A percentile compares a stretch with the other conserved stretches of the same genome.
Conservation (phyloP, 2,888 invertebrate species). For the Acanthoscelides obtectus region DNA sequence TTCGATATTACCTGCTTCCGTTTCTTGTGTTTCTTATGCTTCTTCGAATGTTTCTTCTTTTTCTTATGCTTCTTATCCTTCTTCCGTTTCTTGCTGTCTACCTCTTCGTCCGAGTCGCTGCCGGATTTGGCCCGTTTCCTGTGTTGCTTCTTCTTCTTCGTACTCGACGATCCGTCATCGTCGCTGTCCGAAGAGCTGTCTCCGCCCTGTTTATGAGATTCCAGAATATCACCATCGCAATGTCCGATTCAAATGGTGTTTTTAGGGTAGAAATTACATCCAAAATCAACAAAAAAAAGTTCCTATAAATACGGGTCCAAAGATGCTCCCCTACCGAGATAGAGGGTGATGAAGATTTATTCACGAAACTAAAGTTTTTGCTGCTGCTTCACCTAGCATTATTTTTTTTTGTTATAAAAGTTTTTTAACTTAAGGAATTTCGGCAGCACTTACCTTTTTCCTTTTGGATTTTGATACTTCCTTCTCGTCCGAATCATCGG, state of each 20-base stretch:
- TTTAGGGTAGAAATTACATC: too few relatives aligned
- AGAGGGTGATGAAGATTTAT: too few relatives aligned
- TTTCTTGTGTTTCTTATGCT: conserved; percentile 78
- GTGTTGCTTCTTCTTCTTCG: conserved; percentile 49
- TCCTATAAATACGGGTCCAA: too few relatives aligned
- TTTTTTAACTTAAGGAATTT: too few relatives aligned
- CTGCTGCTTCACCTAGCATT: too few relatives aligned
- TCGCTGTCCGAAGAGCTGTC: conserved; percentile 49
- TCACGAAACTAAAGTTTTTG: too few relatives aligned
- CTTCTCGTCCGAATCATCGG: conserved; percentile 43
- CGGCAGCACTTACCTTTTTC: conserved; percentile 15
- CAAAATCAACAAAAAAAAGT: too few relatives aligned
- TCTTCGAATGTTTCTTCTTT: conserved; percentile 73
- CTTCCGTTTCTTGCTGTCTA: conserved; percentile 53
- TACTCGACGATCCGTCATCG: conserved; percentile 47
- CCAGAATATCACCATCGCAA: too few relatives aligned
- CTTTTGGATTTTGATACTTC: conserved; percentile 39
- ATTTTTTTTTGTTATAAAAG: too few relatives aligned
- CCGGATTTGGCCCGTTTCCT: conserved; percentile 51
- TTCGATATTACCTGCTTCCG: conserved; percentile 52
- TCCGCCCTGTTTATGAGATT: too few relatives aligned
- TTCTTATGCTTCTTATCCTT: conserved; percentile 81
- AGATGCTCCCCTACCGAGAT: too few relatives aligned
- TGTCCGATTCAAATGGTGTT: too few relatives aligned
- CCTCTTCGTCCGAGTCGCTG: conserved; percentile 56